Evolutionary conservation across 2,113 vertebrate genomes (phyloP).

Genomic region (Ciconia boyciana): DNA sequence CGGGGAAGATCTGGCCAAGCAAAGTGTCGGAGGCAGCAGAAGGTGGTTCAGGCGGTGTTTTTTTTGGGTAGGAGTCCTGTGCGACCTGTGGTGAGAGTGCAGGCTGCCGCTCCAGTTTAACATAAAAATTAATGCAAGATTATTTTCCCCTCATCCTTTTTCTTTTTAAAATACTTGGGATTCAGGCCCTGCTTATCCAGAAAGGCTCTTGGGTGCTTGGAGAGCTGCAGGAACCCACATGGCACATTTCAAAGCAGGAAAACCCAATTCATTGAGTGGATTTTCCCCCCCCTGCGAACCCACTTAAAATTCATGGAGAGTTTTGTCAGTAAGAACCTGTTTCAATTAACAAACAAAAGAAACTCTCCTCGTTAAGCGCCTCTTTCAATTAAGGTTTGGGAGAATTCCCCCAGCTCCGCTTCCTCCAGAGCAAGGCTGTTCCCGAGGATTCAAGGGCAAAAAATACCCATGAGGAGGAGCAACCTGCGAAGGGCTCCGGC

Average conservation of each 20-base stretch:
- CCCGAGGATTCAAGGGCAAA: conserved; percentile 5
- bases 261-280: conserved; percentile 21
- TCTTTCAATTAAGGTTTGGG: conserved; percentile 57
- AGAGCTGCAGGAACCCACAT: background rate
- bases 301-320: conserved; percentile 64
- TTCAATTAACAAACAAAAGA: conserved; percentile 64
- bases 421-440: background rate
- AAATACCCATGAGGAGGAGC: background rate
- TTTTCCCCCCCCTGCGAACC: background rate
- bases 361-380: conserved; percentile 46
- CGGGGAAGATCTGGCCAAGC: background rate
- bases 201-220: background rate
- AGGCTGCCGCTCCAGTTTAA: background rate
- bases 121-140: background rate
- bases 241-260: conserved; percentile 23
- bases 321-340: conserved; percentile 63
- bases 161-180: background rate
- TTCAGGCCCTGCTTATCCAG: background rate
- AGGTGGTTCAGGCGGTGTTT: fast-evolving
- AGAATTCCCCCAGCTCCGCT: conserved; percentile 41
- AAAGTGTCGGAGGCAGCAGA: background rate
- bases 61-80: background rate
- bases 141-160: background rate
- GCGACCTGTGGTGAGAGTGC: background rate
- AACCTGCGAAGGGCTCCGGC: background rate